phyloP scores from a whole-genome alignment of 1,140 invertebrate species.

The Batillaria attramentaria region DNA sequence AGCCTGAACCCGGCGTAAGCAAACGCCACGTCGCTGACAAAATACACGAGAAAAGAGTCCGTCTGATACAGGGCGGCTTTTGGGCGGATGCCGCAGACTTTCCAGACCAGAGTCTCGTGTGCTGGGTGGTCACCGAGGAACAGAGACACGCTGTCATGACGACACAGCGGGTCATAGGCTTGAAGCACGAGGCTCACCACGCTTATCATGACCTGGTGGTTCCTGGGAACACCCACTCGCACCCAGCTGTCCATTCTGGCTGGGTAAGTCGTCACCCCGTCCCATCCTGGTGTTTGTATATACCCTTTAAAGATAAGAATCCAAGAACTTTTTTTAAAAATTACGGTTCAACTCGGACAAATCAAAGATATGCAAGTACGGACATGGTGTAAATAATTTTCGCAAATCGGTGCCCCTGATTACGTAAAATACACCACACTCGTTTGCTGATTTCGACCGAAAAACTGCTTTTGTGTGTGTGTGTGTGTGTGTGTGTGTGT shows the following conservation, averaged over 20 bases:
- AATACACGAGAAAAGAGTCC: background rate
- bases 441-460: no score
- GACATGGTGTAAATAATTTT: no score
- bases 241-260: constrained; percentile 10
- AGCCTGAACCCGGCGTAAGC: background rate
- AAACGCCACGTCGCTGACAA: background rate
- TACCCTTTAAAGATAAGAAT: background rate
- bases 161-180: background rate
- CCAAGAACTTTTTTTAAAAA: background rate
- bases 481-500: no score
- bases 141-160: background rate
- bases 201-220: background rate
- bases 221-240: background rate
- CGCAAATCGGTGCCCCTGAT: no score
- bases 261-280: background rate
- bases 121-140: background rate
- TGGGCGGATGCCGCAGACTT: background rate
- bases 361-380: no score
- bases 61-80: background rate
- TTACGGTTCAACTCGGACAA: no score
- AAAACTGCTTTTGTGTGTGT: no score
- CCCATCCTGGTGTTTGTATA: background rate
- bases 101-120: background rate
- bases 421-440: no score
- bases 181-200: background rate